Percentiles rank a stretch among this genome's conserved stretches.
Evolutionary conservation across 2,888 invertebrate genomes (phyloP).

Genomic region (Lordiphosa andalusiaca): DNA sequence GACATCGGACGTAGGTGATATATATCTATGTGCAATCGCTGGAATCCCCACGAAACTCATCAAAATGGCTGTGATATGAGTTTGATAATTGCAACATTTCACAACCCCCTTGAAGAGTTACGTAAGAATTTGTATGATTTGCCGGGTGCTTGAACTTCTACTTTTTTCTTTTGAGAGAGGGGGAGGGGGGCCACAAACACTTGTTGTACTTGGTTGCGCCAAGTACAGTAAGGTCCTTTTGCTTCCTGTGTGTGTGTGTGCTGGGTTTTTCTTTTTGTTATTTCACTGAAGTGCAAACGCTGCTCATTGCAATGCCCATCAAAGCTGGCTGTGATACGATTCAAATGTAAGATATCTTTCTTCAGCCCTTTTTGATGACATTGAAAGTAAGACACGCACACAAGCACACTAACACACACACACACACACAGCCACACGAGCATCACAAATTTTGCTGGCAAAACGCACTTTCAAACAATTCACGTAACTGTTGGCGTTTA

Average conservation of each 20-base stretch:
- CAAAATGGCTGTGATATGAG: constrained; percentile 81
- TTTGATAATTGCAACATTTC: constrained; percentile 74
- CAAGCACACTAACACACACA: too few relatives aligned
- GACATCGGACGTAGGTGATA: background rate
- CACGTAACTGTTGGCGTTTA: constrained; percentile 49
- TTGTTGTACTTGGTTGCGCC: constrained; percentile 32
- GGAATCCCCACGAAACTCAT: constrained; percentile 76
- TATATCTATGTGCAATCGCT: background rate
- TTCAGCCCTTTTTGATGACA: constrained; percentile 81
- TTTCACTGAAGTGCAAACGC: constrained; percentile 16
- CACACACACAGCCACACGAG: constrained; percentile 17
- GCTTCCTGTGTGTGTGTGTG: too few relatives aligned
- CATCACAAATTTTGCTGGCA: constrained; percentile 21
- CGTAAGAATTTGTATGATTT: constrained; percentile 62
- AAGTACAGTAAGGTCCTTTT: too few relatives aligned
- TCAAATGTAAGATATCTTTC: constrained; percentile 75
- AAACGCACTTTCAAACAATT: constrained; percentile 45
- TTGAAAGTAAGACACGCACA: constrained; percentile 68
- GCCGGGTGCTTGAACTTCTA: background rate
- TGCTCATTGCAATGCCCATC: constrained; percentile 80
- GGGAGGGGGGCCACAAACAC: constrained; percentile 40
- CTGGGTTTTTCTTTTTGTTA: too few relatives aligned
- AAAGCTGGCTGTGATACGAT: constrained; percentile 81
- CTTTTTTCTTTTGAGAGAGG: background rate
- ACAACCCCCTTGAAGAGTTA: constrained; percentile 80